phyloP scores from a whole-genome alignment of 2,113 vertebrate species.

The Rattus norvegicus region GRCr8 NC_086026.1:73272501-73273000 shows the following conservation, averaged over 20 bases:
- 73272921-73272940: not conserved
- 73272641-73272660: not conserved
- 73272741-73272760: not conserved
- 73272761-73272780: not conserved
- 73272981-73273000: not conserved
- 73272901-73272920: not conserved
- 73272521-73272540: not conserved
- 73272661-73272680: not conserved
- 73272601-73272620: not conserved
- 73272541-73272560: not conserved
- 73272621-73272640: not conserved
- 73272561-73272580: not conserved
- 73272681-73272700: not conserved
- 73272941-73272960: not conserved
- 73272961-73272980: fast-evolving
- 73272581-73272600: not conserved
- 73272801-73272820: not conserved
- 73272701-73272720: not conserved
- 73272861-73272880: not conserved
- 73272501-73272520: not conserved
- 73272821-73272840: not conserved
- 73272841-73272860: not conserved
- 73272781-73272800: too few species aligned
- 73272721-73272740: not conserved
- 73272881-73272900: not conserved